phyloP scores from a whole-genome alignment of 2,888 invertebrate species.

The Papilio gigon region DNA sequence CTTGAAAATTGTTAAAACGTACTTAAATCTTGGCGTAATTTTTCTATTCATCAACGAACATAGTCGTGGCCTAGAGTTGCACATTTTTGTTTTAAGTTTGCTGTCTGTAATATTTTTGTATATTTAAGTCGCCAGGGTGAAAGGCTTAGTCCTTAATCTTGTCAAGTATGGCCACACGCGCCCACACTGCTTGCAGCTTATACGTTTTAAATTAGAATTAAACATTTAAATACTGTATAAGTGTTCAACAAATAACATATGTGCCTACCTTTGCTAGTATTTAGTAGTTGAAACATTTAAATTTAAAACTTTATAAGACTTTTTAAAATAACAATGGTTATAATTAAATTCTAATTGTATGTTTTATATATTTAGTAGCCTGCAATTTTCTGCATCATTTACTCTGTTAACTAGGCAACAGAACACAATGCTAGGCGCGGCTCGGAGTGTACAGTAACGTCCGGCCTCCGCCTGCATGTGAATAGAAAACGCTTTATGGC shows the following conservation, averaged over 20 bases:
- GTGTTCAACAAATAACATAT: no score
- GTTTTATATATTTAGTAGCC: not conserved
- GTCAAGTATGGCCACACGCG: constrained; percentile 13
- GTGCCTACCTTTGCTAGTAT: no score
- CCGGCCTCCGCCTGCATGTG: constrained; percentile 6
- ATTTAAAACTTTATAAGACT: no score
- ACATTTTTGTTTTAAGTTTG: no score
- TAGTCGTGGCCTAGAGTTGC: no score
- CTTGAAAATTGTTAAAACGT: no score
- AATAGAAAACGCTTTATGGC: constrained; percentile 14
- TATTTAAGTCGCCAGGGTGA: not conserved
- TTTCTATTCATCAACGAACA: no score
- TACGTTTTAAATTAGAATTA: not conserved
- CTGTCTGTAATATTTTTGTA: no score
- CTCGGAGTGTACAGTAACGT: constrained; percentile 11
- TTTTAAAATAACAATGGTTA: no score
- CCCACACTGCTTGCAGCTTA: constrained; percentile 10
- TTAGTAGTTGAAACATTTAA: no score
- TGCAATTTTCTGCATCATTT: constrained; percentile 25
- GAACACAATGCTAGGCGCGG: constrained; percentile 24
- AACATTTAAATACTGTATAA: no score
- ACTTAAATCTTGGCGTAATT: no score
- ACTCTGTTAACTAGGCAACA: not conserved
- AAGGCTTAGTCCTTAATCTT: constrained; percentile 10
- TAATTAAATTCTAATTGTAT: not conserved